Base-by-base conservation (phyloP, 2,797 vertebrate species). In the Pseudocheirus occidentalis region DNA sequence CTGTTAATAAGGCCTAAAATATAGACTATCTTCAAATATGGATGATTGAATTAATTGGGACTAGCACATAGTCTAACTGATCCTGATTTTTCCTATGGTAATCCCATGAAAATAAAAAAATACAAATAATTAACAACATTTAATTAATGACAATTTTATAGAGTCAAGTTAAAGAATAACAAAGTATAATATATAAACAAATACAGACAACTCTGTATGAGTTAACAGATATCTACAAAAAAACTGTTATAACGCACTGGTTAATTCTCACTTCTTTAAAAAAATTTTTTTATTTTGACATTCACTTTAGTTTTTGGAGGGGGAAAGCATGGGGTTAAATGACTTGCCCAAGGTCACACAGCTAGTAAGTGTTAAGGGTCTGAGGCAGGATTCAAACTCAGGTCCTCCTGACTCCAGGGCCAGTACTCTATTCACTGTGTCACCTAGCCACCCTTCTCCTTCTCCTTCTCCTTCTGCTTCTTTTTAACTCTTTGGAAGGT, bases 71-170 rank as follows among this genome's bases (percentile, higher is more conserved):
- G 66, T 58, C 95, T 31, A 92, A 58, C 46, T 92, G 55, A 93
- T 87, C 95, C 95, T 81, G 73, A 28, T 91, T 95, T 96, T 89
- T 73, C 18, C 40, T 27, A 40, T 91, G 52, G 6, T 57, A 94
- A 46, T 46, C 40, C 92, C n/a, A 62, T 27, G 90, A 89, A 95
- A 95, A 55, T 94, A 56, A 56, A 91, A 40, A 12, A 91, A 21
- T 13, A 4, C 31, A 18, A 91, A 13, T 90, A 56, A 87, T 95
- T 92, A 52, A 89, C 91, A 52, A 89, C 91, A 53, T 58, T 54
- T 91, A 55, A 50, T 50, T 58, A 50, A 24, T 92, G 0, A 87
- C 21, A 91, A 21, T 53, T 62, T 94, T 57, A 52, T 28, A 90
- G 40, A 55, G 91, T 52, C 96, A 24, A 93, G 57, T 40, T 91